A percentile compares a stretch with the other conserved stretches of the same genome.
These are phyloP conservation scores for Euwallacea similis DNA, from an alignment of 1,140 invertebrate species.

Conservation along the genomic window DNA sequence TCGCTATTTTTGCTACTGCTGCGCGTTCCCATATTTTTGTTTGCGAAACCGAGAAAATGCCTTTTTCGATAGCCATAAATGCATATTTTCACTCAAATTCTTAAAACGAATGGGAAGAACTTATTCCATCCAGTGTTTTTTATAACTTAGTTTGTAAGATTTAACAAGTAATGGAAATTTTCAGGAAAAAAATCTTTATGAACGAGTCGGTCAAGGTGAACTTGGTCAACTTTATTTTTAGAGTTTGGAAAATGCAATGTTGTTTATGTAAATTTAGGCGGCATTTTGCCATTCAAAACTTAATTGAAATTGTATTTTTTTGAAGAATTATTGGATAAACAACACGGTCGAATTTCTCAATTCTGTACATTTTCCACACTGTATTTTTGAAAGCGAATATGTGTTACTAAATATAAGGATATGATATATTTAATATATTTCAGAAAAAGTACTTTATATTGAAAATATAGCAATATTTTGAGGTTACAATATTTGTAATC, in stretches of 20 bases:
- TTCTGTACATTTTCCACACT: constrained; percentile 8
- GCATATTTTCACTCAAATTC: constrained; percentile 37
- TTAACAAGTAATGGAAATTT: constrained; percentile 1
- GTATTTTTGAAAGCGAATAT: constrained; percentile 47
- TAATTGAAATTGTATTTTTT: no score
- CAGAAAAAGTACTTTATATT: constrained; percentile 39
- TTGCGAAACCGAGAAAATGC: constrained; percentile 49
- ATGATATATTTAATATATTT: constrained; percentile 45
- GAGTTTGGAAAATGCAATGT: not conserved
- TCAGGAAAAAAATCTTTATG: constrained; percentile 3
- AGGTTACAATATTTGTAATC: constrained; percentile 51
- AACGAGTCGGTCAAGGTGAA: not conserved
- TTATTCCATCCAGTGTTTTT: constrained; percentile 51
- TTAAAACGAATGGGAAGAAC: constrained; percentile 41
- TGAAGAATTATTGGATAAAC: not conserved
- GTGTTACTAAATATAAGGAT: constrained; percentile 52
- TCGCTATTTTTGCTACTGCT: constrained; percentile 47
- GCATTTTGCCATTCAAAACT: not conserved
- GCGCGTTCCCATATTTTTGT: constrained; percentile 42
- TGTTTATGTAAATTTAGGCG: not conserved
- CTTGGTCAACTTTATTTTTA: not conserved
- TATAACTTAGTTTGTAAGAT: constrained; percentile 42
- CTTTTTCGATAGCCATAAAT: constrained; percentile 45
- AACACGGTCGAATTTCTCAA: not conserved
- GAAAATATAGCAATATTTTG: constrained; percentile 43